Evolutionary conservation across 1,140 invertebrate species (phyloP).

Genomic region (Asbolus verrucosus): DNA sequence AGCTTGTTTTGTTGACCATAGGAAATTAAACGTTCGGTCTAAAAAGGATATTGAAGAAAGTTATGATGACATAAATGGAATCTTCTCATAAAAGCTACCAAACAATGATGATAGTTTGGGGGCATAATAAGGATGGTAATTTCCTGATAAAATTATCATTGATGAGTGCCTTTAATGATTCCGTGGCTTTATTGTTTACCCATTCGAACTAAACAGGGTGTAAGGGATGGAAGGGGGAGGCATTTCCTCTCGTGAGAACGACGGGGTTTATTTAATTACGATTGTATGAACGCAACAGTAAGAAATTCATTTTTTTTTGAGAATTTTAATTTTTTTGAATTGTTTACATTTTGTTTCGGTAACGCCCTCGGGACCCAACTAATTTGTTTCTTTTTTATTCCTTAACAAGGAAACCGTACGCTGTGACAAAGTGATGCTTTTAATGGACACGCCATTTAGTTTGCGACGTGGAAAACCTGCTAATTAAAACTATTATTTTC

Average conservation of each 20-base stretch:
- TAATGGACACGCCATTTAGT: no score
- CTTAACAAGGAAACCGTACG: no score
- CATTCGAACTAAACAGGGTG: not conserved
- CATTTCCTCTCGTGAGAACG: not conserved
- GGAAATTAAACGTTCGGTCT: not conserved
- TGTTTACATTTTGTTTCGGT: no score
- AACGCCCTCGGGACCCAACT: no score
- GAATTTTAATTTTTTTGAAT: no score
- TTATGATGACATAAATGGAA: slow-evolving; percentile 2
- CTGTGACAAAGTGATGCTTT: no score
- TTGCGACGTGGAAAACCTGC: no score
- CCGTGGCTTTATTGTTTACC: not conserved
- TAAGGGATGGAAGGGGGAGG: not conserved
- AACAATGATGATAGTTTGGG: slow-evolving; percentile 2
- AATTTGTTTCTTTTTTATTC: no score
- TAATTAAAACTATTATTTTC: no score
- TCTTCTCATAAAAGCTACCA: not conserved
- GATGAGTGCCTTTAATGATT: not conserved
- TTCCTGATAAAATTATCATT: slow-evolving; percentile 11
- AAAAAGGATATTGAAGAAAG: not conserved
- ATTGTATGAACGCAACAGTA: no score
- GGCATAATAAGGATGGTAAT: slow-evolving; percentile 7
- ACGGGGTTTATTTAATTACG: not conserved
- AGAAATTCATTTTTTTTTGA: no score
- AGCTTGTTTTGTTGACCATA: no score